Evolutionary conservation across 1,140 invertebrate species (phyloP).

Genomic region (Pachyrhynchus sulphureomaculatus): DNA sequence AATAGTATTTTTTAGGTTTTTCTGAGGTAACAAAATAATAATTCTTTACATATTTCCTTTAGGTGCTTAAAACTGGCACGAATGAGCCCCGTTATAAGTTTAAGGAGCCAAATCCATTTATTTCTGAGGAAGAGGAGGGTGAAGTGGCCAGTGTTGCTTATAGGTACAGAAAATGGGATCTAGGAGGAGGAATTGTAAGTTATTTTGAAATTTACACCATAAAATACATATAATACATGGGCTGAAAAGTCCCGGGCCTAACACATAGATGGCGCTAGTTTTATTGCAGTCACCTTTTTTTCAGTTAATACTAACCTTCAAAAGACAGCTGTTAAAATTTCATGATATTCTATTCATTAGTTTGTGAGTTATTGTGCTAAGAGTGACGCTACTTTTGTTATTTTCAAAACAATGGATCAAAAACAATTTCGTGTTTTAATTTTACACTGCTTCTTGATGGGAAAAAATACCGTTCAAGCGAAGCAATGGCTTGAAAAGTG

Average conservation of each 20-base stretch:
- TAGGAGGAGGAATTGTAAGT: slow-evolving; percentile 87
- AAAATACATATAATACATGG: too few relatives aligned
- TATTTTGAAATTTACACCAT: not conserved
- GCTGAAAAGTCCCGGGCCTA: too few relatives aligned
- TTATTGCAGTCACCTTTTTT: not conserved
- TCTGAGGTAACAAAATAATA: not conserved
- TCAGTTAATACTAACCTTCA: too few relatives aligned
- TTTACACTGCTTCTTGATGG: too few relatives aligned
- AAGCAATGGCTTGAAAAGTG: too few relatives aligned
- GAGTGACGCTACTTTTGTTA: too few relatives aligned
- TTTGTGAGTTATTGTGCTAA: too few relatives aligned
- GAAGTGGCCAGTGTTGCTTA: slow-evolving; percentile 95
- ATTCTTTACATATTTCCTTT: not conserved
- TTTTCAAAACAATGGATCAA: too few relatives aligned
- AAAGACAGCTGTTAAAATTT: too few relatives aligned
- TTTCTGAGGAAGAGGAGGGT: slow-evolving; percentile 88
- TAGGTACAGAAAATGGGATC: slow-evolving; percentile 94
- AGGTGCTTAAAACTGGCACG: slow-evolving; percentile 60
- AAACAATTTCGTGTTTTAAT: too few relatives aligned
- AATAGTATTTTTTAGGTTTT: not conserved
- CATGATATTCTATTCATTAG: too few relatives aligned
- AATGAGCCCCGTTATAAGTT: slow-evolving; percentile 86
- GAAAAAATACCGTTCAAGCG: too few relatives aligned
- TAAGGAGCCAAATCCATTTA: slow-evolving; percentile 90
- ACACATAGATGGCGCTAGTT: not conserved